Evolutionary conservation across 1,140 invertebrate species (phyloP).

Genomic region (Dreissena rostriformis): DNA sequence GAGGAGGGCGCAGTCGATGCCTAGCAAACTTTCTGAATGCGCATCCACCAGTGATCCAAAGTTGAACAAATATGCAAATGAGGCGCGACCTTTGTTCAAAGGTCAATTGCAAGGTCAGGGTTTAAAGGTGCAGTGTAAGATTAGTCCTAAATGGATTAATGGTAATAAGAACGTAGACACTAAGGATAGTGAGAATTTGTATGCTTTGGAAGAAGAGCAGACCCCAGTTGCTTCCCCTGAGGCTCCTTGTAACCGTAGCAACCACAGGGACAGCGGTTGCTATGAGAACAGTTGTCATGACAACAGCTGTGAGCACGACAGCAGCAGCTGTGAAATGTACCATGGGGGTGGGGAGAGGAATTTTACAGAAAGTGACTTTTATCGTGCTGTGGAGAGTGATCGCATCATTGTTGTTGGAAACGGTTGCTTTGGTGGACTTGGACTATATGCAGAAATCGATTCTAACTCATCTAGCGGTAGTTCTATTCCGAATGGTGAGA

Average conservation of each 20-base stretch:
- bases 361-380: slow-evolving; percentile 53
- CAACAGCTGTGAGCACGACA: slow-evolving; percentile 9
- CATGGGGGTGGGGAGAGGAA: slow-evolving; percentile 24
- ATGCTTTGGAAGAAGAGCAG: slow-evolving; percentile 70
- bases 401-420: slow-evolving; percentile 50
- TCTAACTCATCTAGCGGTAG: slow-evolving; percentile 62
- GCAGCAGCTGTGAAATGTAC: slow-evolving; percentile 20
- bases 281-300: slow-evolving; percentile 38
- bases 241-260: slow-evolving; percentile 49
- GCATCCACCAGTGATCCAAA: slow-evolving; percentile 30
- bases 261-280: slow-evolving; percentile 30
- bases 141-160: slow-evolving; percentile 44
- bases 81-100: slow-evolving; percentile 57
- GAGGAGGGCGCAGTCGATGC: slow-evolving; percentile 23
- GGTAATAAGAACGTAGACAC: slow-evolving; percentile 31
- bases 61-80: slow-evolving; percentile 67
- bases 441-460: slow-evolving; percentile 15
- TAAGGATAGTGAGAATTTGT: slow-evolving; percentile 62
- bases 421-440: slow-evolving; percentile 36
- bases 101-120: slow-evolving; percentile 43
- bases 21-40: slow-evolving; percentile 38
- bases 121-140: slow-evolving; percentile 10
- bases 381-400: slow-evolving; percentile 43
- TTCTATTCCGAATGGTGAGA: slow-evolving; percentile 59
- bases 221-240: slow-evolving; percentile 68